These are phyloP conservation scores for Trichogramma dendrolimi DNA, from an alignment of 2,888 invertebrate genomes.

Conservation along the genomic window DNA sequence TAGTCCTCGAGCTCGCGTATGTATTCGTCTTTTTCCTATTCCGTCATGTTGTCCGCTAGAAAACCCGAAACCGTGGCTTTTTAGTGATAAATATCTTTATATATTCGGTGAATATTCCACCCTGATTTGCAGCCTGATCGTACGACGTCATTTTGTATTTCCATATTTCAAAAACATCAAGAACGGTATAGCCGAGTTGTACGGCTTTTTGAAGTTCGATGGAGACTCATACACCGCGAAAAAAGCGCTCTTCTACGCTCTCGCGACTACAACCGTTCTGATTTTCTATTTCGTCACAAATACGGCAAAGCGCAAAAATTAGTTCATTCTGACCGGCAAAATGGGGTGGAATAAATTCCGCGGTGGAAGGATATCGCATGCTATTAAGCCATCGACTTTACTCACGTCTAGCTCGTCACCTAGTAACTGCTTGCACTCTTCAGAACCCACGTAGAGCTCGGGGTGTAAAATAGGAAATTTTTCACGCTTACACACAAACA, in stretches of 20 bases:
- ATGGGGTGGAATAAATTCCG: slow-evolving; percentile 38
- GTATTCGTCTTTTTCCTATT: slow-evolving; percentile 13
- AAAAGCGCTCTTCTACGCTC: slow-evolving; percentile 30
- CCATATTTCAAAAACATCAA: slow-evolving; percentile 40
- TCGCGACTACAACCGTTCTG: slow-evolving; percentile 39
- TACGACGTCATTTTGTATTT: slow-evolving; percentile 37
- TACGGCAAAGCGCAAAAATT: slow-evolving; percentile 44
- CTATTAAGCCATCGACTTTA: slow-evolving; percentile 32
- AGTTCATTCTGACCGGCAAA: slow-evolving; percentile 37
- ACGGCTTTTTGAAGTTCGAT: slow-evolving; percentile 43
- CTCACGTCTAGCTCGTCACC: slow-evolving; percentile 1
- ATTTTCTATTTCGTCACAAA: slow-evolving; percentile 37
- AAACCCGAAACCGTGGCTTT: slow-evolving; percentile 24
- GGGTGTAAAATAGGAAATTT: slow-evolving; percentile 39
- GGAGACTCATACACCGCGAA: slow-evolving; percentile 43
- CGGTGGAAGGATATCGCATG: slow-evolving; percentile 34
- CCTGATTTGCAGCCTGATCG: slow-evolving; percentile 26
- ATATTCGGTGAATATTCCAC: slow-evolving; percentile 20
- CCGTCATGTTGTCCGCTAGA: slow-evolving; percentile 10
- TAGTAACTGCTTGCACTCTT: slow-evolving; percentile 23
- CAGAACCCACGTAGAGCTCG: slow-evolving; percentile 27
- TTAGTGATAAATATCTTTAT: slow-evolving; percentile 23
- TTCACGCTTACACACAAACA: slow-evolving; percentile 35
- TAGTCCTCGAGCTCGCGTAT: not conserved
- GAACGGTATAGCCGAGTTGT: slow-evolving; percentile 39